A percentile compares a stretch with the other conserved stretches of the same genome.
These are phyloP conservation scores for Pollenia labialis DNA, from an alignment of 2,888 invertebrate species.

Conservation along the genomic window DNA sequence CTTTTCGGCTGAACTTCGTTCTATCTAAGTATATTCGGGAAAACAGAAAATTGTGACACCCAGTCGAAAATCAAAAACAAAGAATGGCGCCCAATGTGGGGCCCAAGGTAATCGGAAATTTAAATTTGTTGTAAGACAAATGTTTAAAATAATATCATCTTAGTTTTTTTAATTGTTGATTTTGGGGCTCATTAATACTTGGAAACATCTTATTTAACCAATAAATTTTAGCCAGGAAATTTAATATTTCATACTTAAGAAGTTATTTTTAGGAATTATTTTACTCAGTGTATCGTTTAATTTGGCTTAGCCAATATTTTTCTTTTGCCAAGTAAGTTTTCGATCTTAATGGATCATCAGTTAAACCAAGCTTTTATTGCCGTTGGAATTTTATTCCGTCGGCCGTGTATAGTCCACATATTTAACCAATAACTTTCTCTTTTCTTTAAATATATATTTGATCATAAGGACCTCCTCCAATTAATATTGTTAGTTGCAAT, in stretches of 20 bases:
- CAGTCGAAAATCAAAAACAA: no score
- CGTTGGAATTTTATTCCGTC: no score
- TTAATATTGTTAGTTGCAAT: no score
- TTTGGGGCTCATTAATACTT: background rate
- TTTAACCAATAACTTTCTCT: no score
- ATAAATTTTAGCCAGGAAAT: background rate
- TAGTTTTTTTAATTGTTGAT: background rate
- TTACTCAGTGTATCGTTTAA: background rate
- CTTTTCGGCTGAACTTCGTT: background rate
- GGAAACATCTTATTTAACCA: background rate
- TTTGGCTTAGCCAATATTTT: slow-evolving; percentile 20
- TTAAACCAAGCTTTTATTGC: no score
- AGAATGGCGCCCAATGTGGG: background rate
- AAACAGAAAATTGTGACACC: background rate
- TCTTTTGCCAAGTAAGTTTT: no score
- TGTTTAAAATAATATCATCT: background rate
- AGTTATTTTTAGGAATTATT: background rate
- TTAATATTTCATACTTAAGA: background rate
- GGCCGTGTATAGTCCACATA: no score
- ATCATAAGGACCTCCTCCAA: no score
- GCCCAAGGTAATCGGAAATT: background rate
- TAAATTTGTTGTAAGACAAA: background rate
- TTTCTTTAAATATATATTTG: no score
- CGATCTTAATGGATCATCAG: no score
- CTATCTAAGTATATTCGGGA: background rate